phyloP scores from a whole-genome alignment of 2,113 vertebrate species.

The Pteronura brasiliensis region DNA sequence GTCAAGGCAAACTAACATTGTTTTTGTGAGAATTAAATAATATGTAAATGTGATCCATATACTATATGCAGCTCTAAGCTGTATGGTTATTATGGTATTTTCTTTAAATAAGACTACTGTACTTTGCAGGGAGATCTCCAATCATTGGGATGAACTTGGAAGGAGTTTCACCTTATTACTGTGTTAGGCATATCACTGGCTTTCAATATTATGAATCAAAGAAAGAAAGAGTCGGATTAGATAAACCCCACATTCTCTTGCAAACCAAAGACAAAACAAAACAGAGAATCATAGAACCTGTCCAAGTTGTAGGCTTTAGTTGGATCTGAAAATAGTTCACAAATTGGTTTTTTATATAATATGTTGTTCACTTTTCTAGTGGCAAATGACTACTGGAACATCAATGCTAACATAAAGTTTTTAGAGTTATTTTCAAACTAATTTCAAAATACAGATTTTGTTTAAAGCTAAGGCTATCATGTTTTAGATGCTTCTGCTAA shows the following conservation, averaged over 20 bases:
- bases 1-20: background rate
- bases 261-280: background rate
- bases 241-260: background rate
- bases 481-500: background rate
- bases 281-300: background rate
- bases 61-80: background rate
- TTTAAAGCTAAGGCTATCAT: background rate
- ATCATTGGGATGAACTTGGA: background rate
- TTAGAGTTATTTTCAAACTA: background rate
- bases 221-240: background rate
- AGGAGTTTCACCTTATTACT: background rate
- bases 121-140: background rate
- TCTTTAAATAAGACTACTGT: background rate
- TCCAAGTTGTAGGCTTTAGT: background rate
- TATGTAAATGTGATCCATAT: background rate
- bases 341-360: background rate
- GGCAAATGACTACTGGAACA: background rate
- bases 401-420: background rate
- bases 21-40: background rate
- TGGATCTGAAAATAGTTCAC: background rate
- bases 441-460: background rate
- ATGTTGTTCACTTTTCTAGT: background rate
- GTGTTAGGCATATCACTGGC: background rate
- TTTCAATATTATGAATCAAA: background rate
- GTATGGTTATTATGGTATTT: background rate